These are phyloP conservation scores for Crotalus viridis DNA, from an alignment of 2,113 vertebrate species.

Conservation along the genomic window DNA sequence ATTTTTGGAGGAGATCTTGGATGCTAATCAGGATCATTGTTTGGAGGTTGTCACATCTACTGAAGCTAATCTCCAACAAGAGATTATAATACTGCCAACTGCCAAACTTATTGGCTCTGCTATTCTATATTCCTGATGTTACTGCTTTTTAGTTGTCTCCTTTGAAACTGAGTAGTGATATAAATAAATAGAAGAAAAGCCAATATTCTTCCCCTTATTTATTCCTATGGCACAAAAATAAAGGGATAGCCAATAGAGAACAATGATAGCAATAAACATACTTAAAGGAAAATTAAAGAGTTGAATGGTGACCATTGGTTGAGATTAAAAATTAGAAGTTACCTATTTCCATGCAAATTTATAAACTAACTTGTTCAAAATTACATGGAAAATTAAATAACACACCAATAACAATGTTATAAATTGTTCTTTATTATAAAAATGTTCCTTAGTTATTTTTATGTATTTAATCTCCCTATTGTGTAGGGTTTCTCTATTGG, in stretches of 20 bases:
- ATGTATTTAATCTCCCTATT: conserved; percentile 53
- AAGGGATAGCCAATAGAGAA: neutral
- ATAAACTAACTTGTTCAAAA: neutral
- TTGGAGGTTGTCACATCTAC: neutral
- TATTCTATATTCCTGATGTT: neutral
- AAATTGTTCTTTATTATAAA: neutral
- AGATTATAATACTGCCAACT: neutral
- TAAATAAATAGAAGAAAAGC: neutral
- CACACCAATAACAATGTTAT: neutral
- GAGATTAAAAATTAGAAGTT: conserved; percentile 8
- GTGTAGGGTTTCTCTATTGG: conserved; percentile 41
- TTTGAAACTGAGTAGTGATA: no score
- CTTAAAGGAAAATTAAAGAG: neutral
- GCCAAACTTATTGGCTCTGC: neutral
- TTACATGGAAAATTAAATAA: neutral
- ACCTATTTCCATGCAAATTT: neutral
- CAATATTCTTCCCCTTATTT: neutral
- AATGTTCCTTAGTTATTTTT: neutral
- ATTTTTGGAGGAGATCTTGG: neutral
- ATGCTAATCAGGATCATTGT: neutral
- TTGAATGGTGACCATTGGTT: conserved; percentile 18
- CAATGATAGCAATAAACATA: neutral
- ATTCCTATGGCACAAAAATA: neutral
- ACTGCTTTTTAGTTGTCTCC: neutral
- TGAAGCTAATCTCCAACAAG: neutral